Evolutionary conservation across 2,888 invertebrate species (phyloP).

Genomic region (Drosophila ustulata): DNA sequence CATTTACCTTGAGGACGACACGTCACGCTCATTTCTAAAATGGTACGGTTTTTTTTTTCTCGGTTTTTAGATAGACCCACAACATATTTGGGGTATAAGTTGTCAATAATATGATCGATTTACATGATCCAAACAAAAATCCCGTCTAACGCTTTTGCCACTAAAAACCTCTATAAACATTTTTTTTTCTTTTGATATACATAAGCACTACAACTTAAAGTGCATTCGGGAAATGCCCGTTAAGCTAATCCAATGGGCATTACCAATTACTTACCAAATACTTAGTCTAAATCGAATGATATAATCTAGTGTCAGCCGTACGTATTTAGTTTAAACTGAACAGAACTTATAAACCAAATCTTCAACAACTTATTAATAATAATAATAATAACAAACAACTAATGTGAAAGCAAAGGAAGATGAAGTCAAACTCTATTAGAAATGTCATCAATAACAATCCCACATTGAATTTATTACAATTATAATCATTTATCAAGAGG

Average conservation of each 20-base stretch:
- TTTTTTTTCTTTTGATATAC: slow-evolving; percentile 18
- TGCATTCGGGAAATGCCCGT: slow-evolving; percentile 13
- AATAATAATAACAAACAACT: slow-evolving; percentile 1
- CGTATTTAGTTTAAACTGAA: slow-evolving; percentile 29
- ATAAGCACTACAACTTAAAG: slow-evolving; percentile 15
- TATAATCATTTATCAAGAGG: slow-evolving; percentile 52
- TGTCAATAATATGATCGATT: slow-evolving; percentile 20
- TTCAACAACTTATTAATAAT: slow-evolving; percentile 20
- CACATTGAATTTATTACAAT: slow-evolving; percentile 45
- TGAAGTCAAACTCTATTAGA: slow-evolving; percentile 10
- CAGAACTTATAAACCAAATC: slow-evolving; percentile 16
- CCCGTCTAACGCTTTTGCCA: slow-evolving; percentile 48
- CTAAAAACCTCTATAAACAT: slow-evolving; percentile 35
- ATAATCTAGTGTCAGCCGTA: slow-evolving; percentile 19
- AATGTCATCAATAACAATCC: slow-evolving; percentile 33
- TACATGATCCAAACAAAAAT: slow-evolving; percentile 14
- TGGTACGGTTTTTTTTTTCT: slow-evolving; percentile 32
- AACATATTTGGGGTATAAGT: slow-evolving; percentile 12
- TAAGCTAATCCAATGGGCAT: slow-evolving; percentile 20
- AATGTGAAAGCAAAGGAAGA: background rate
- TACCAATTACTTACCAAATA: slow-evolving; percentile 25
- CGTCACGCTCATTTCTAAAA: slow-evolving; percentile 49
- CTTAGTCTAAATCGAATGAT: slow-evolving; percentile 26
- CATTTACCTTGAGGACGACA: slow-evolving; percentile 35
- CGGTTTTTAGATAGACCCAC: slow-evolving; percentile 45